Conservation (phyloP, 2,888 invertebrate species). For the Phymatocera aterrima region DNA sequence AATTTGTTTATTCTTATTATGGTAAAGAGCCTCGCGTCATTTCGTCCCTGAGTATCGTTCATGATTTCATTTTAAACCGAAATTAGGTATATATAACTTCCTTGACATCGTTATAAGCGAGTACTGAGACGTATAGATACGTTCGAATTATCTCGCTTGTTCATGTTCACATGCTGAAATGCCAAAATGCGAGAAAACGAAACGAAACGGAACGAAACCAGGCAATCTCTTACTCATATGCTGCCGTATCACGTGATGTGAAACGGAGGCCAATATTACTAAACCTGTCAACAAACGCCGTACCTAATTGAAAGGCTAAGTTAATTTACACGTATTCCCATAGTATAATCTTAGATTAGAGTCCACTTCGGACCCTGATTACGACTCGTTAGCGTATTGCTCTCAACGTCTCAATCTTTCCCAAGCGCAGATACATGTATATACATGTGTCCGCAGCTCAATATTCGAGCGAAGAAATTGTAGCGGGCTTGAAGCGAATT, state of each 20-base stretch:
- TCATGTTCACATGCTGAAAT: background rate
- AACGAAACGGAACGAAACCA: background rate
- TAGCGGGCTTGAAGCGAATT: background rate
- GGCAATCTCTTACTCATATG: background rate
- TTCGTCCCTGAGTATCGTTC: background rate
- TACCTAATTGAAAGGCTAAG: constrained; percentile 15
- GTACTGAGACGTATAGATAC: background rate
- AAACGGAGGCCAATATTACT: background rate
- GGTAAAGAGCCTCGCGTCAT: background rate
- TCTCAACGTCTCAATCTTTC: background rate
- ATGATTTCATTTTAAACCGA: background rate
- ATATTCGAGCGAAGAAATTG: background rate
- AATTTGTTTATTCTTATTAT: too few relatives aligned
- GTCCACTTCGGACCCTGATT: background rate
- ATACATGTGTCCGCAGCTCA: background rate
- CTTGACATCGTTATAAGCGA: constrained; percentile 9
- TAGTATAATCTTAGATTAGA: background rate
- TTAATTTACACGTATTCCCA: background rate
- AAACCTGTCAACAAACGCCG: background rate
- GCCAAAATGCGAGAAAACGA: background rate
- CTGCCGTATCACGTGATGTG: background rate
- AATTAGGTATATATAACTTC: background rate
- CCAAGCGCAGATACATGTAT: background rate
- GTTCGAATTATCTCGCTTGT: background rate
- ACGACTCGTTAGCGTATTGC: constrained; percentile 16